Conservation (phyloP, 2,797 vertebrate species). For the Bradypodion pumilum region DNA sequence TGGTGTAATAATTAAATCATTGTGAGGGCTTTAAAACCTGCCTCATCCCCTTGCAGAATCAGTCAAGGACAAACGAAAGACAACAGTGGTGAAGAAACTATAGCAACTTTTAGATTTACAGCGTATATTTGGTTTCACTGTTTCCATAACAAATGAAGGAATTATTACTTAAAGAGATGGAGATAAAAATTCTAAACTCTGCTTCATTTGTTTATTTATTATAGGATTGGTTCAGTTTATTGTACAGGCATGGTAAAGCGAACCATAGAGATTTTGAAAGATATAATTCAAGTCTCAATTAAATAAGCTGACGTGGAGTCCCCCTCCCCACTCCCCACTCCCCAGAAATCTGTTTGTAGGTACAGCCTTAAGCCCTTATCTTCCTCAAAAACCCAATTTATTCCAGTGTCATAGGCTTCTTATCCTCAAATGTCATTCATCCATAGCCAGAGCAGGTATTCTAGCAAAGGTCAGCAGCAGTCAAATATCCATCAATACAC, state of each 20-base stretch:
- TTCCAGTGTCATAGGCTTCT: constrained; percentile 33
- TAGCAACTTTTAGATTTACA: constrained; percentile 44
- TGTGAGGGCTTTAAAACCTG: constrained; percentile 66
- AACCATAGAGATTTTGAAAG: not conserved
- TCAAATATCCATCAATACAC: constrained; percentile 53
- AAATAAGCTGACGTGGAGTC: not conserved
- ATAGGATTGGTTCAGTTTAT: not conserved
- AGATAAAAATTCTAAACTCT: not conserved
- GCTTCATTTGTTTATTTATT: not conserved
- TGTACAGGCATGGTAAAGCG: not conserved
- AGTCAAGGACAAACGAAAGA: constrained; percentile 70
- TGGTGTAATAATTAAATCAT: constrained; percentile 76
- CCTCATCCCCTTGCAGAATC: constrained; percentile 70
- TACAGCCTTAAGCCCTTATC: constrained; percentile 39
- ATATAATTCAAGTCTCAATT: not conserved
- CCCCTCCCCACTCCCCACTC: not conserved
- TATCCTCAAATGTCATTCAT: constrained; percentile 35
- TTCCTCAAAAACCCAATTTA: constrained; percentile 18
- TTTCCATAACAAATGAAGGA: not conserved
- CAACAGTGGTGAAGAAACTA: constrained; percentile 60
- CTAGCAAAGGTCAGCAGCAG: constrained; percentile 60
- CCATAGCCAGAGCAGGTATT: constrained; percentile 20
- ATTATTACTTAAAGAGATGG: not conserved
- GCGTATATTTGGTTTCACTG: constrained; percentile 9
- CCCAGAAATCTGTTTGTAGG: not conserved